These are phyloP conservation scores for Bombus difficillimus DNA, from an alignment of 1,140 invertebrate genomes.

Conservation along the genomic window DNA sequence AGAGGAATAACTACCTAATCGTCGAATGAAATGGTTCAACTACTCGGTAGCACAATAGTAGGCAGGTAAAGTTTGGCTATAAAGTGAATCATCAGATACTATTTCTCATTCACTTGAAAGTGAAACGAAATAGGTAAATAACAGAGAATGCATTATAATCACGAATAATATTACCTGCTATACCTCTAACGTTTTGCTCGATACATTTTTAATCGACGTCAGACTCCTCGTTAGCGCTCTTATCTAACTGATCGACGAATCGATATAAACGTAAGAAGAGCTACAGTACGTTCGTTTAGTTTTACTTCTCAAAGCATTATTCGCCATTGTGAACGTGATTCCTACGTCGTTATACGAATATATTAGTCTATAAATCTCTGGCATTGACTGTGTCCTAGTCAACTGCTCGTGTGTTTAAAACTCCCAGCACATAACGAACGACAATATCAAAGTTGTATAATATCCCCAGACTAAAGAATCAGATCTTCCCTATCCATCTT, in stretches of 20 bases:
- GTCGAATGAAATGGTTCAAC: neutral
- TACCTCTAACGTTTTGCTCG: neutral
- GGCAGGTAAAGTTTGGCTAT: neutral
- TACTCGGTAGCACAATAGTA: neutral
- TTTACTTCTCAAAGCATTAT: neutral
- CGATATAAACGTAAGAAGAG: neutral
- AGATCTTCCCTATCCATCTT: conserved; percentile 4
- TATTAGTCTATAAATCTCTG: conserved; percentile 8
- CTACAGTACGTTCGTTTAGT: neutral
- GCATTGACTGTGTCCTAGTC: neutral
- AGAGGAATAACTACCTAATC: neutral
- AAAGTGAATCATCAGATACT: neutral
- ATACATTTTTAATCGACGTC: neutral
- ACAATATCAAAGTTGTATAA: neutral
- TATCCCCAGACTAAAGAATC: neutral
- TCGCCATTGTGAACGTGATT: neutral
- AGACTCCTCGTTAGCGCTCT: neutral
- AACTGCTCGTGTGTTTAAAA: neutral
- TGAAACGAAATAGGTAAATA: neutral
- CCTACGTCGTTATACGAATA: neutral
- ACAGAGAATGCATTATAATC: neutral
- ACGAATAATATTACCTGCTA: neutral
- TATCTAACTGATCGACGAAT: neutral
- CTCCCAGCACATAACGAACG: neutral
- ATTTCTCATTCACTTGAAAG: neutral